Conservation (phyloP, 1,140 invertebrate species). For the Bombus consobrinus region DNA sequence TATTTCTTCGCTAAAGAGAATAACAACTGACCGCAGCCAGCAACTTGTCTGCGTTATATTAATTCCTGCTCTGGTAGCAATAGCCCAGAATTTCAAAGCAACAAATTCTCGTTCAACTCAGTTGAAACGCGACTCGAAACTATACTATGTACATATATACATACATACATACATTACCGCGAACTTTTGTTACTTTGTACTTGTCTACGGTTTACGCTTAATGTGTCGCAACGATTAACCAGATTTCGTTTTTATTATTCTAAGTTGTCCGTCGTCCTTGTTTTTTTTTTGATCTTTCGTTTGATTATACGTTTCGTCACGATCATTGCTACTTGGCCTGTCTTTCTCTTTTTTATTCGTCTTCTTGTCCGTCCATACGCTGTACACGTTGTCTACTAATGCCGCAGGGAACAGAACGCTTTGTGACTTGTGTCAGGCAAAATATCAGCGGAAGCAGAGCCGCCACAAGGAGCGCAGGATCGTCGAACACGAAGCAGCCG, state of each 20-base stretch:
- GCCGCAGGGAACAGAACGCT: conserved; percentile 92
- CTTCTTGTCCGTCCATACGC: conserved; percentile 54
- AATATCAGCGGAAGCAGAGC: conserved; percentile 86
- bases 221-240: conserved; percentile 50
- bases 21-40: conserved; percentile 44
- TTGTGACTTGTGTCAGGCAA: conserved; percentile 91
- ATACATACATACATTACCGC: not conserved
- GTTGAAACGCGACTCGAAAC: not conserved
- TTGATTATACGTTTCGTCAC: not conserved
- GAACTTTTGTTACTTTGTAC: not conserved
- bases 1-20: not conserved
- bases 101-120: not conserved
- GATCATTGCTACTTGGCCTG: conserved; percentile 39
- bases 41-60: conserved; percentile 37
- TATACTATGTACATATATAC: conserved; percentile 19
- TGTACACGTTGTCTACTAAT: conserved; percentile 76
- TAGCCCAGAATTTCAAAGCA: not conserved
- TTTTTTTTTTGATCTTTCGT: not conserved
- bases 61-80: conserved; percentile 51
- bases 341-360: conserved; percentile 10
- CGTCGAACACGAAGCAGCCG: conserved; percentile 80
- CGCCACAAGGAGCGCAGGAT: conserved; percentile 85
- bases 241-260: not conserved
- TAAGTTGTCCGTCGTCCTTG: conserved; percentile 24
- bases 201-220: conserved; percentile 36